Percentiles rank a stretch among this genome's conserved stretches.
Evolutionary conservation across 2,888 invertebrate genomes (phyloP).

Genomic region (Drosophila affinis): DNA sequence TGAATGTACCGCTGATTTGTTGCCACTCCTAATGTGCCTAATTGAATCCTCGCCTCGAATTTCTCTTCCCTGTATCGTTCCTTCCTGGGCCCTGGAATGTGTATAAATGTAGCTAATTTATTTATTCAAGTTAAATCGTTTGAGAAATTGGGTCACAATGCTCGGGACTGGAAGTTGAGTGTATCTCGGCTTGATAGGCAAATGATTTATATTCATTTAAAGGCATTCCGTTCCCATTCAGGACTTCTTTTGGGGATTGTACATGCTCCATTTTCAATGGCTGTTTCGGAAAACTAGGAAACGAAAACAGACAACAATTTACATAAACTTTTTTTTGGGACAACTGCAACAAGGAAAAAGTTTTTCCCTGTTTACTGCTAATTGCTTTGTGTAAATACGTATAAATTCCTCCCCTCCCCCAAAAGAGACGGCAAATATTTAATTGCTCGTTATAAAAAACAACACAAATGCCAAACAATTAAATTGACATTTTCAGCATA

Average conservation of each 20-base stretch:
- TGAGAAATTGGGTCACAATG: conserved; percentile 39
- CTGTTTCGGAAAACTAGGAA: background rate
- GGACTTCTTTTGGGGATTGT: conserved; percentile 15
- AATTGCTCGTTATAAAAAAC: background rate
- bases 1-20: conserved; percentile 48
- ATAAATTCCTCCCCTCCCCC: conserved; percentile 8
- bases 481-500: conserved; percentile 1
- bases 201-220: conserved; percentile 32
- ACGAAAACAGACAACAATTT: background rate
- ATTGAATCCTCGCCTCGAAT: conserved; percentile 49
- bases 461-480: background rate
- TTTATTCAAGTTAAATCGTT: conserved; percentile 47
- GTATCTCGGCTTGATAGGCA: conserved; percentile 21
- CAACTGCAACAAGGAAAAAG: conserved; percentile 7
- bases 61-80: background rate
- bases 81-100: background rate
- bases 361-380: conserved; percentile 39
- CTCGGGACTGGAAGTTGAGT: background rate
- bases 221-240: background rate
- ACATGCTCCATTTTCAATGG: background rate
- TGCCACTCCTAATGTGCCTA: conserved; percentile 41
- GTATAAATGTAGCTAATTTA: conserved; percentile 46
- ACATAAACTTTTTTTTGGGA: conserved; percentile 13
- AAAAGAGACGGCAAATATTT: conserved; percentile 5
- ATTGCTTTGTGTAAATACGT: conserved; percentile 42